Conservation (phyloP, 2,113 vertebrate species). For the Phylloscopus trochiloides region DNA sequence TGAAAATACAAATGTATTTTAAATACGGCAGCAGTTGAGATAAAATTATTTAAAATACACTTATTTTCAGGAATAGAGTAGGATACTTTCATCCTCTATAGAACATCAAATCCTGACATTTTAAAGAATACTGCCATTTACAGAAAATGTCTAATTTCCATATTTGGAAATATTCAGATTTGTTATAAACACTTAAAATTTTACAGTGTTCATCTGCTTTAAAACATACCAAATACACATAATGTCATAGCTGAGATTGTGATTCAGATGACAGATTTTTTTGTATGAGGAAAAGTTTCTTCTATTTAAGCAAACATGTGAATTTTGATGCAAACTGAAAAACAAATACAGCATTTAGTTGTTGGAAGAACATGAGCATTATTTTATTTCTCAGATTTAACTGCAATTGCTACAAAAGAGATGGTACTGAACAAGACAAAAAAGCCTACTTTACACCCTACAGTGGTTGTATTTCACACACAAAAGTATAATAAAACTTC, state of each 20-base stretch:
- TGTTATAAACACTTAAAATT: background rate
- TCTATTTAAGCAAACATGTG: background rate
- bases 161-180: background rate
- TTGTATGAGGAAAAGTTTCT: background rate
- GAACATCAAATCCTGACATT: background rate
- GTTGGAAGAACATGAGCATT: background rate
- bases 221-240: background rate
- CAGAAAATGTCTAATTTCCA: slow-evolving; percentile 12
- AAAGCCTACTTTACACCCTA: background rate
- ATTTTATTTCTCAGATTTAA: background rate
- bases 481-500: background rate
- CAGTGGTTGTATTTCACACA: background rate
- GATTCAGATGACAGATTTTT: background rate
- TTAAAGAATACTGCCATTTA: background rate
- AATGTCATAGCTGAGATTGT: background rate
- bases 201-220: background rate
- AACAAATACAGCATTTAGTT: background rate
- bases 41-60: background rate
- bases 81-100: background rate
- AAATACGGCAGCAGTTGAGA: background rate
- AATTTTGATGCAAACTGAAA: slow-evolving; percentile 22
- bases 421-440: background rate
- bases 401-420: background rate
- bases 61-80: background rate
- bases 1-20: slow-evolving; percentile 15